Evolutionary conservation across 2,797 vertebrate species (phyloP).

Genomic region (Austrolebias charrua): DNA sequence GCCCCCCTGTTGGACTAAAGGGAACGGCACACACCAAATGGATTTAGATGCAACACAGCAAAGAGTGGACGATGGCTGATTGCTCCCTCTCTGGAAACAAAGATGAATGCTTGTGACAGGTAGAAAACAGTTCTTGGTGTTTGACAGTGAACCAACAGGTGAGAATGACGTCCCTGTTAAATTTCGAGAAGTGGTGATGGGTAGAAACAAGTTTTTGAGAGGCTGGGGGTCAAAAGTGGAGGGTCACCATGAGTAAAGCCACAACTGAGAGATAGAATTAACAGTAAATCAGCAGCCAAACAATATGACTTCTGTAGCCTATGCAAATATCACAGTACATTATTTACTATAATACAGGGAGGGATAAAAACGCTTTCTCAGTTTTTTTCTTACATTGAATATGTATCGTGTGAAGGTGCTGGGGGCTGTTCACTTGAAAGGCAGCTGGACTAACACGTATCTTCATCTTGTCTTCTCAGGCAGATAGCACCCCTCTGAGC

Average conservation of each 20-base stretch:
- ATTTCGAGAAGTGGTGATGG: conserved; percentile 31
- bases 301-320: conserved; percentile 72
- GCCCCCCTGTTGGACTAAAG: conserved; percentile 36
- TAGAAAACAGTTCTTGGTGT: conserved; percentile 46
- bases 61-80: conserved; percentile 53
- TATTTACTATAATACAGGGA: conserved; percentile 73
- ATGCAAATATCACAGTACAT: conserved; percentile 76
- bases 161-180: conserved; percentile 45
- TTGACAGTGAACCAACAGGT: conserved; percentile 40
- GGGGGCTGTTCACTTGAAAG: conserved; percentile 72
- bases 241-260: conserved; percentile 73
- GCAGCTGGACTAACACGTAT: conserved; percentile 69
- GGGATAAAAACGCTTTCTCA: conserved; percentile 61
- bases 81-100: conserved; percentile 45
- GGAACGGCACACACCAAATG: conserved; percentile 61
- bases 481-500: conserved; percentile 28
- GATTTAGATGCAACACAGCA: conserved; percentile 54
- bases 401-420: conserved; percentile 68
- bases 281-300: conserved; percentile 77
- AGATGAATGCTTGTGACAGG: conserved; percentile 47
- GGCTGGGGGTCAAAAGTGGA: conserved; percentile 1
- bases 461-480: conserved; percentile 48
- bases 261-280: conserved; percentile 76
- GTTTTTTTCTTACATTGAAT: conserved; percentile 61
- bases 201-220: conserved; percentile 3